Conservation (phyloP, 2,888 invertebrate genomes). For the Abrostola tripartita region DNA sequence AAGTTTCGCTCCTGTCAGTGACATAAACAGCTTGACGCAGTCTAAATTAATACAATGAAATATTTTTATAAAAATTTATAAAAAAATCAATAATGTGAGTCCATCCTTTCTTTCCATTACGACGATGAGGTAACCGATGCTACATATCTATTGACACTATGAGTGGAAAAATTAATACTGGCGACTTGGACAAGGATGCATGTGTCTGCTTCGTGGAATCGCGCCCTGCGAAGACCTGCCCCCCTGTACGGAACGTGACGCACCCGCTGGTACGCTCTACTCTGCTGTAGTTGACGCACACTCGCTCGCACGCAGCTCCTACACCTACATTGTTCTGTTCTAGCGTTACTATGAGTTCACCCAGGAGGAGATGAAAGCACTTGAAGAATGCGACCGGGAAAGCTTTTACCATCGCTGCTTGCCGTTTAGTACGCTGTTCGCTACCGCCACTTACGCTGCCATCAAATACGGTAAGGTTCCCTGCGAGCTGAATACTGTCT, state of each 20-base stretch:
- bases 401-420: slow-evolving; percentile 93
- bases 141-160: slow-evolving; percentile 60
- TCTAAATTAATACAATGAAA: slow-evolving; percentile 38
- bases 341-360: slow-evolving; percentile 90
- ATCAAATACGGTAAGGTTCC: slow-evolving; percentile 88
- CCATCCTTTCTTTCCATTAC: slow-evolving; percentile 52
- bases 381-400: slow-evolving; percentile 93
- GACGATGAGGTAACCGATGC: slow-evolving; percentile 55
- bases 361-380: slow-evolving; percentile 91
- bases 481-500: neutral
- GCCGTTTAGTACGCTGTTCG: slow-evolving; percentile 90
- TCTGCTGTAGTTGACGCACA: neutral
- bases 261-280: slow-evolving; percentile 77
- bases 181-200: slow-evolving; percentile 47
- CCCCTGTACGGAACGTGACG: slow-evolving; percentile 72
- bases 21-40: slow-evolving; percentile 21
- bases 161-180: slow-evolving; percentile 40
- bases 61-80: slow-evolving; percentile 39
- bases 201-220: slow-evolving; percentile 65
- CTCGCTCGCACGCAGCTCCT: neutral
- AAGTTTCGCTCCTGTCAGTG: slow-evolving; percentile 30
- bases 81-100: slow-evolving; percentile 54
- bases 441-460: slow-evolving; percentile 89
- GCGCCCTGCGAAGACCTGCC: slow-evolving; percentile 62
- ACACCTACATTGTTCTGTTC: slow-evolving; percentile 48